Evolutionary conservation across 2,888 invertebrate species (phyloP), one percentile per base, ranked within the genome.

Genomic region (Deladenus siricidicola): DNA sequence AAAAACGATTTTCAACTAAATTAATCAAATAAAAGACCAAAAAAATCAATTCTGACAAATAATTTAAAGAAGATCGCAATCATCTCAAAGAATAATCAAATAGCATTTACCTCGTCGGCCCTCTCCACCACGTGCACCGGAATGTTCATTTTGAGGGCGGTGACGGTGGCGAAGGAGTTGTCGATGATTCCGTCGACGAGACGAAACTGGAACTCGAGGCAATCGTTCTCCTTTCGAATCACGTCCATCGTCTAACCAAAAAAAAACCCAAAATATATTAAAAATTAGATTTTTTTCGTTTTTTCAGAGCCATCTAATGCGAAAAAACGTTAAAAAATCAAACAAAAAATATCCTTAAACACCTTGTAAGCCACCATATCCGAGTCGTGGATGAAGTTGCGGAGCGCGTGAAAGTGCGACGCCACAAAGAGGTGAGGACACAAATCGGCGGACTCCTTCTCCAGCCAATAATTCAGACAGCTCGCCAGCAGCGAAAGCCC

Each of bases 381-480:
- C 23, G 60, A 44, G 23, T 63, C 39, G 3, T 55, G 55, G 10
- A 89, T 80, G 56, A 85, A 82, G 54, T 84, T 80, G 42, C 83
- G 79, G 34, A 89, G 80, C 48, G 85, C 83, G 70, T 87, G 85
- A 74, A 87, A 87, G 80, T 90, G 90, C 0, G 90, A 89, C 0
- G 88, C 85, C 3, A 87, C 82, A 53, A 89, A 81, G 1, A 88
- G 81, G 74, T 89, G 88, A 0, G 90, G 90, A 73, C 87, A 87
- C 10, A 79, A 51, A 8, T 67, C 67, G 2, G 78, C 67, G 0
- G 78, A 83, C 58, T 59, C 62, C 45, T 70, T 71, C 24, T 60
- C 82, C 49, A 87, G 79, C 80, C 89, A 87, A 70, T 86, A 82
- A 69, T 85, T 84, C 51, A 90, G 79, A 43, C 85, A 84, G 0